Conservation (phyloP, 2,113 vertebrate species). For the Dromaius novaehollandiae region DNA sequence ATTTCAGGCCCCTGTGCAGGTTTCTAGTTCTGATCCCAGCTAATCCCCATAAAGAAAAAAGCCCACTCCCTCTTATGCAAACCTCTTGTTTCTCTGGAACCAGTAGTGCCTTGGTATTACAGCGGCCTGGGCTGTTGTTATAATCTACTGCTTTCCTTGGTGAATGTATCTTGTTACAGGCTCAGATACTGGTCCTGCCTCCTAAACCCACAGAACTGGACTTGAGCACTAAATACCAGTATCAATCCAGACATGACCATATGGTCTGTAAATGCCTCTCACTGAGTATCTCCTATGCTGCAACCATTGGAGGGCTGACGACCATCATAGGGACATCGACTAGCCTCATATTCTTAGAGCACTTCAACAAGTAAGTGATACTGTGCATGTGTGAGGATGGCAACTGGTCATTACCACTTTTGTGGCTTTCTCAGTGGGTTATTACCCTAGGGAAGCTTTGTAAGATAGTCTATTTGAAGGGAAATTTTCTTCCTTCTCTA, state of each 20-base stretch:
- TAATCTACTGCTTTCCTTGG: neutral
- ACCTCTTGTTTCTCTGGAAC: neutral
- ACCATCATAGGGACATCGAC: slow-evolving; percentile 98
- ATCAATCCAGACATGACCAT: slow-evolving; percentile 90
- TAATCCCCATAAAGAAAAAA: neutral
- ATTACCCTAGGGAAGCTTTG: neutral
- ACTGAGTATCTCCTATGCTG: slow-evolving; percentile 93
- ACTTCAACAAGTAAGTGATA: slow-evolving; percentile 92
- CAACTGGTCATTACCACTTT: neutral
- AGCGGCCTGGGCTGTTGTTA: neutral
- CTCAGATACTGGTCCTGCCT: slow-evolving; percentile 78
- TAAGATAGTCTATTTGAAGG: neutral
- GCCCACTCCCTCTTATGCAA: neutral
- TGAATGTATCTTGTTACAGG: slow-evolving; percentile 41
- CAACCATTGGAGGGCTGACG: slow-evolving; percentile 95
- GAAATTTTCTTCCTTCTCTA: neutral
- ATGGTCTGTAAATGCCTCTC: slow-evolving; percentile 98
- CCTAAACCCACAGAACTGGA: slow-evolving; percentile 71
- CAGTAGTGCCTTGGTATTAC: neutral
- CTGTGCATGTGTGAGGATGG: neutral
- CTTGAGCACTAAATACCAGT: slow-evolving; percentile 82
- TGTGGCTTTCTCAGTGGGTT: neutral
- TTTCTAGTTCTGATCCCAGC: neutral
- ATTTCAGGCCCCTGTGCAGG: neutral
- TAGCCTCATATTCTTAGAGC: slow-evolving; percentile 97